Evolutionary conservation across 2,797 vertebrate genomes (phyloP).

Genomic region (Gephyroberyx darwinii): DNA sequence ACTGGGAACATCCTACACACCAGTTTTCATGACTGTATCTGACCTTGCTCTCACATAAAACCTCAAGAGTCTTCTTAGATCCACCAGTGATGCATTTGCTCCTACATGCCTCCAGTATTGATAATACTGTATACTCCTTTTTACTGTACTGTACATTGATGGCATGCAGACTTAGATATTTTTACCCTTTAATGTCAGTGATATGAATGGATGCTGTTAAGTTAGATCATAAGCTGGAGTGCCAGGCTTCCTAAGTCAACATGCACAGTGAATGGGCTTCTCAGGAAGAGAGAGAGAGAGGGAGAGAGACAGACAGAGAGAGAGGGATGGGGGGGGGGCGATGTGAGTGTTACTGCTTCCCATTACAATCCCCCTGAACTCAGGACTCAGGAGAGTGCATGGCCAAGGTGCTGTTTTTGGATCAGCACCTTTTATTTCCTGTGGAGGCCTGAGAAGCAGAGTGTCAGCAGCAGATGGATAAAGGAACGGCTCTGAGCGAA

Average conservation of each 20-base stretch:
- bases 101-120: background rate
- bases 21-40: no score
- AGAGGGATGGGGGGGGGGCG: no score
- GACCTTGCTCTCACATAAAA: no score
- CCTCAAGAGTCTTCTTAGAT: no score
- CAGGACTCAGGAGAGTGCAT: background rate
- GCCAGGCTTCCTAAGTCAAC: background rate
- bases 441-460: slow-evolving; percentile 1
- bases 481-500: slow-evolving; percentile 10
- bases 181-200: background rate
- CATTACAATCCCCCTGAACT: background rate
- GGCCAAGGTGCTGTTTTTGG: slow-evolving; percentile 18
- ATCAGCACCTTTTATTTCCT: slow-evolving; percentile 34
- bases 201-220: slow-evolving; percentile 5
- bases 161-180: background rate
- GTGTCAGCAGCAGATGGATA: no score
- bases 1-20: no score
- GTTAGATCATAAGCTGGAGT: background rate
- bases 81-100: no score
- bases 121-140: background rate
- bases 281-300: background rate
- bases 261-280: background rate
- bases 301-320: no score
- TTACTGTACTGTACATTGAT: background rate
- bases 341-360: background rate